Conservation (phyloP, 2,113 vertebrate genomes). For the Dromas ardeola region DNA sequence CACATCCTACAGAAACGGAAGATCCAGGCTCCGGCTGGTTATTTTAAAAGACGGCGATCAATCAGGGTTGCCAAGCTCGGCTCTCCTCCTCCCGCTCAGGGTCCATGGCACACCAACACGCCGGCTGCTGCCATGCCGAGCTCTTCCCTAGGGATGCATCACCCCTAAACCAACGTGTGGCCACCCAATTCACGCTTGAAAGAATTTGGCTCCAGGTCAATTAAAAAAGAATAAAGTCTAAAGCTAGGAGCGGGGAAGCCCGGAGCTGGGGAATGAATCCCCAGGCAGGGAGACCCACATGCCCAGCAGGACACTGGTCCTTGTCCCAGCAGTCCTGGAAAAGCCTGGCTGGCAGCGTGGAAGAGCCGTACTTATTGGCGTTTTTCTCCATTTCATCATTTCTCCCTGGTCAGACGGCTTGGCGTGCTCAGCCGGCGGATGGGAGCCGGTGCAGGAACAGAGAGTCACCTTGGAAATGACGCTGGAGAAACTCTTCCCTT, state of each 20-base stretch:
- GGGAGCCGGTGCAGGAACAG: neutral
- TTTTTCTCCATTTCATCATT: neutral
- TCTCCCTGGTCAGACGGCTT: rapidly evolving
- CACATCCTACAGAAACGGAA: conserved; percentile 38
- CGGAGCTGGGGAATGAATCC: neutral
- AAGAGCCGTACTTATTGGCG: neutral
- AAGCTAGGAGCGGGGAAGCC: rapidly evolving
- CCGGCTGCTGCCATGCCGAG: neutral
- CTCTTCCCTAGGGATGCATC: neutral
- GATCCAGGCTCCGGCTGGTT: neutral
- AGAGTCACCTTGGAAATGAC: neutral
- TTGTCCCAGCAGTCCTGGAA: neutral
- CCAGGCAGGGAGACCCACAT: rapidly evolving
- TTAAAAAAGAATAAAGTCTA: neutral
- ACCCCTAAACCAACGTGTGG: neutral
- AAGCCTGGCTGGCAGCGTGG: neutral
- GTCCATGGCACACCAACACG: rapidly evolving
- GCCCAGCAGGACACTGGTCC: neutral
- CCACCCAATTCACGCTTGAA: neutral
- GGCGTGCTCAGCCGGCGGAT: neutral
- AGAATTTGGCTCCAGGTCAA: neutral
- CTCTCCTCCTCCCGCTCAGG: neutral
- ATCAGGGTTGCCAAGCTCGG: neutral
- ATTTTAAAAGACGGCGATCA: neutral
- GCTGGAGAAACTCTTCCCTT: neutral